Percentiles rank a stretch among this genome's conserved stretches.
Conservation (phyloP, 2,797 vertebrate species). For the Eutrigla gurnardus region DNA sequence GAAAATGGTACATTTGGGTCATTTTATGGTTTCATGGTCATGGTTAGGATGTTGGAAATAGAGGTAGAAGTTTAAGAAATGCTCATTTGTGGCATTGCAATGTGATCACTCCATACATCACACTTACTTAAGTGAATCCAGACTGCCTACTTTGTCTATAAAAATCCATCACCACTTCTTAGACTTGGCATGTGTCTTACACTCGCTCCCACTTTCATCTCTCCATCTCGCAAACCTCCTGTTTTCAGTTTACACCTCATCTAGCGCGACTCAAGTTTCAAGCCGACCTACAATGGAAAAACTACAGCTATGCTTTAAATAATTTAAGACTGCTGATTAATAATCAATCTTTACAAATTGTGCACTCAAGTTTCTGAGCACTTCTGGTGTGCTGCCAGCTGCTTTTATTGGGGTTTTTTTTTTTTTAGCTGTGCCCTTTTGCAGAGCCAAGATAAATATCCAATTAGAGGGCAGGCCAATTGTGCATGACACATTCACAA, state of each 20-base stretch:
- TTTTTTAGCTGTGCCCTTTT: slow-evolving; percentile 32
- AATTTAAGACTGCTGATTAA: slow-evolving; percentile 2
- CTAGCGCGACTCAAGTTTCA: slow-evolving; percentile 8
- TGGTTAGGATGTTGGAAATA: slow-evolving; percentile 19
- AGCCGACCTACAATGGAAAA: slow-evolving; percentile 10
- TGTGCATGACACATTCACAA: slow-evolving; percentile 35
- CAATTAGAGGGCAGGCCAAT: slow-evolving; percentile 34
- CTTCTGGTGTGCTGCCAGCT: slow-evolving; percentile 28
- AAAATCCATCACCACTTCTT: slow-evolving; percentile 49
- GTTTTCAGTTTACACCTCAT: slow-evolving; percentile 58
- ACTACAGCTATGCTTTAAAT: background rate
- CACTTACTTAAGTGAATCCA: slow-evolving; percentile 55
- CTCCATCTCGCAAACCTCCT: slow-evolving; percentile 29
- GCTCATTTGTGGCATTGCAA: slow-evolving; percentile 23
- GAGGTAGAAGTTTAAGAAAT: slow-evolving; percentile 3
- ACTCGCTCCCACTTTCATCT: slow-evolving; percentile 15
- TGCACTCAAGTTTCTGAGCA: background rate
- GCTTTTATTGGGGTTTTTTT: slow-evolving; percentile 9
- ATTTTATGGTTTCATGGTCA: background rate
- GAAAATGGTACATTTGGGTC: background rate
- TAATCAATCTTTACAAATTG: slow-evolving; percentile 16
- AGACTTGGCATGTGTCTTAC: slow-evolving; percentile 49
- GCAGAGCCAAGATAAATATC: slow-evolving; percentile 51
- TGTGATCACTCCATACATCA: slow-evolving; percentile 37
- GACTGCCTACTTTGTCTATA: slow-evolving; percentile 35